phyloP scores from a whole-genome alignment of 2,797 vertebrate species.

The Aphelocoma californica region DNA sequence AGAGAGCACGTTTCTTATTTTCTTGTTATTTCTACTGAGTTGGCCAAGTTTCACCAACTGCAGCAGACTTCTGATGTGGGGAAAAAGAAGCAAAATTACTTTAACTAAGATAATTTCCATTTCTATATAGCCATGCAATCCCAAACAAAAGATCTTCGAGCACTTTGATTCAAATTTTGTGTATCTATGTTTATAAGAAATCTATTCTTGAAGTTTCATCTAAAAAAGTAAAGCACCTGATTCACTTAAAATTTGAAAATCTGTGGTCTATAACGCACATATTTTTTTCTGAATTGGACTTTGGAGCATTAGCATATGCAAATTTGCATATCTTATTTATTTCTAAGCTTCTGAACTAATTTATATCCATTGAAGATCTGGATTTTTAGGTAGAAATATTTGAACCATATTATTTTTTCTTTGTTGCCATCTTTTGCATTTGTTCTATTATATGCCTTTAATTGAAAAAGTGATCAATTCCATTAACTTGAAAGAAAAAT shows the following conservation, averaged over 20 bases:
- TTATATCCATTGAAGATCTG: not conserved
- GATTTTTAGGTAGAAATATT: not conserved
- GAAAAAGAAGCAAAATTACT: not conserved
- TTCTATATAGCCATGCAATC: not conserved
- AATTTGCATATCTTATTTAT: not conserved
- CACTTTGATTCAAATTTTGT: not conserved
- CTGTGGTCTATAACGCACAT: not conserved
- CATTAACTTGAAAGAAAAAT: not conserved
- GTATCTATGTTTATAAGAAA: not conserved
- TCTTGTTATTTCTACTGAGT: not conserved
- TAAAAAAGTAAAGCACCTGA: not conserved
- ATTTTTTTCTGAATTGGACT: not conserved
- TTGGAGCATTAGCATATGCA: not conserved
- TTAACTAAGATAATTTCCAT: not conserved
- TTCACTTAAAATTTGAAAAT: not conserved
- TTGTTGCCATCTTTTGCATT: not conserved
- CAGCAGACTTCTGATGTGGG: not conserved
- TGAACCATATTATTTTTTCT: not conserved
- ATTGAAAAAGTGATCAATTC: not conserved
- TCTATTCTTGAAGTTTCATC: not conserved
- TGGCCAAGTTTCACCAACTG: not conserved
- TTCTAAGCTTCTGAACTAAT: not conserved
- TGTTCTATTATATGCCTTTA: not conserved
- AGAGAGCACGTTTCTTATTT: not conserved
- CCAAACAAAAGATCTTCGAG: not conserved